Base-by-base conservation (phyloP, 2,797 vertebrate genomes). In the Alosa sapidissima region DNA sequence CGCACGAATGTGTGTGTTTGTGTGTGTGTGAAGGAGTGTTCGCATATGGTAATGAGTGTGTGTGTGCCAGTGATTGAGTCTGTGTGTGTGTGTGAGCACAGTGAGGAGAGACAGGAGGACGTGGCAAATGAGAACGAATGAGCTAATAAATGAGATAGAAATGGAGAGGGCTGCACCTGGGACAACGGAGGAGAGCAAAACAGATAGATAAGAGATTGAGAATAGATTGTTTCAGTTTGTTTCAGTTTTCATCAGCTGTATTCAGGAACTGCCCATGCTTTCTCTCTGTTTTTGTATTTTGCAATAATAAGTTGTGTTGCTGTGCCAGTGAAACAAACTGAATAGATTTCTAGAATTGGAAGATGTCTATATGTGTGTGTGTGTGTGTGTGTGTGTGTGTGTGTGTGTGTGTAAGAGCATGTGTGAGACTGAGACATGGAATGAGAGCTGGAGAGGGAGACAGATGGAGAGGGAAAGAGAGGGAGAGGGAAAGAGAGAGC, bases 91-190 rank as follows among this genome's bases (percentile, higher is more conserved):
- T 72, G 65, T 5, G 16, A 45, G 72, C 19, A 47, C 36, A 78
- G 19, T 10, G 21, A 36, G 6, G 72, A 47, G 21, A 78, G 72
- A 78, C 41, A 47, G 41, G 41, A 47, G 1, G 68, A 36, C 13
- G 14, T 45, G 36, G 68, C 68, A 75, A 78, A 78, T 78, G 36
- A 78, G 72, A 78, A 78, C 1, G 72, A 78, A 78, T 78, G 72
- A 19, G 72, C 47, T 78, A 78, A 78, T 78, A 47, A 47, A 78
- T 78, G 36, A 47, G 41, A 45, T 5, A 8, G 41, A 78, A 47
- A 47, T 19, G 5, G 36, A 78, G 65, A 36, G 28, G 72, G 36
- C 5, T 47, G 41, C 72, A 47, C 72, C 41, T 78, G 72, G 8
- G 72, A 47, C 72, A 47, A 7, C 5, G 9, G 14, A 47, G 41